phyloP scores from a whole-genome alignment of 30 jellyfish, hydroid and myxozoan genomes.

The Turritopsis dohrnii region DNA sequence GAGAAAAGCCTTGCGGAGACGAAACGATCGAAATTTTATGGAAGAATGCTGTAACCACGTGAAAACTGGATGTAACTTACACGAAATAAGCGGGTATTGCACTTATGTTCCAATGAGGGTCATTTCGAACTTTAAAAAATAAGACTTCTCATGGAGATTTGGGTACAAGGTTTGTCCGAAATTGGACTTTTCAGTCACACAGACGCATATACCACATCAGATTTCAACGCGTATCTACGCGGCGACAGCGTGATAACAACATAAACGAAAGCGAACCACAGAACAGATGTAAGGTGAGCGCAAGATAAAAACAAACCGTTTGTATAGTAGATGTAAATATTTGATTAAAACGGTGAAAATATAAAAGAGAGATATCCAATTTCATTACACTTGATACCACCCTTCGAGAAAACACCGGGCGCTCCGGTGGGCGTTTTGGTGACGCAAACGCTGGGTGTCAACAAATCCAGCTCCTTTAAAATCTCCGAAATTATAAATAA shows the following conservation, averaged over 20 bases:
- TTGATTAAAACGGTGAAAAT: background rate
- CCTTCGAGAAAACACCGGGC: background rate
- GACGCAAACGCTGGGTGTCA: no score
- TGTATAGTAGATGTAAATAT: background rate
- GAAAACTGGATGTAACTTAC: background rate
- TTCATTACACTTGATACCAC: background rate
- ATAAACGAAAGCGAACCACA: background rate
- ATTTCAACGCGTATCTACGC: no score
- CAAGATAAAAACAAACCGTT: no score
- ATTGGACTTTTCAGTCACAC: no score
- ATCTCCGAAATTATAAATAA: no score
- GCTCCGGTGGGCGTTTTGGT: no score
- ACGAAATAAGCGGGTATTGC: background rate
- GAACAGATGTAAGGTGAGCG: no score
- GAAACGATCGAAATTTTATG: background rate
- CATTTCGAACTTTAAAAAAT: background rate
- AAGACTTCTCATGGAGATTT: background rate
- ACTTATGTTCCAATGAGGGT: background rate
- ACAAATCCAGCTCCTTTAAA: no score
- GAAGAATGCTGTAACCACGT: background rate
- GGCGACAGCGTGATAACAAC: no score
- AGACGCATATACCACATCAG: no score
- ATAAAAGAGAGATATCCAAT: background rate
- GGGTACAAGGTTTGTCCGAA: background rate
- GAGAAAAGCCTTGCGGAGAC: background rate